phyloP scores from a whole-genome alignment of 2,797 vertebrate genomes.

The Tapera naevia region DNA sequence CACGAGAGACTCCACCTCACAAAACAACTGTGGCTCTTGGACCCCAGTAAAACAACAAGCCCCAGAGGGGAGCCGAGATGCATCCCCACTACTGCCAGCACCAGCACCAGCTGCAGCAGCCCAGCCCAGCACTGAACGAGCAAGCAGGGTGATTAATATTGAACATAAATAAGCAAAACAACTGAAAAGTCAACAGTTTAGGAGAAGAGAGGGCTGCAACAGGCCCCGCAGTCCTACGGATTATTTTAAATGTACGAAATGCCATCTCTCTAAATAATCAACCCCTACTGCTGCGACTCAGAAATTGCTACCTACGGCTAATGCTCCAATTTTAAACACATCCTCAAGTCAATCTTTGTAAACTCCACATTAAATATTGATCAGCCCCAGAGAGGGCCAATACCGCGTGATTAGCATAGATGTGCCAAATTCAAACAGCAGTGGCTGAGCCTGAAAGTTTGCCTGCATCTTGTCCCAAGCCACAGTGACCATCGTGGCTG shows the following conservation, averaged over 20 bases:
- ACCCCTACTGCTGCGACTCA: slow-evolving; percentile 64
- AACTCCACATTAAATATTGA: slow-evolving; percentile 89
- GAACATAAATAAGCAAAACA: slow-evolving; percentile 17
- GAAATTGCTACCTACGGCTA: slow-evolving; percentile 82
- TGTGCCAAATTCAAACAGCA: slow-evolving; percentile 21
- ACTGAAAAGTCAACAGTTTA: slow-evolving; percentile 14
- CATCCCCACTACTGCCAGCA: fast-evolving
- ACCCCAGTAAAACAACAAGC: fast-evolving
- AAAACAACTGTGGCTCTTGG: fast-evolving
- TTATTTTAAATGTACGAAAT: slow-evolving; percentile 23
- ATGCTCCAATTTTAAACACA: slow-evolving; percentile 78
- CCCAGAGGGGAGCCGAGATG: neutral
- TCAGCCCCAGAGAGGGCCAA: slow-evolving; percentile 79
- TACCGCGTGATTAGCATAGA: slow-evolving; percentile 50
- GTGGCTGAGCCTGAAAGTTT: neutral
- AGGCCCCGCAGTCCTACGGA: neutral
- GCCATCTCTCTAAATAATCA: slow-evolving; percentile 50
- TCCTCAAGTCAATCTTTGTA: slow-evolving; percentile 84
- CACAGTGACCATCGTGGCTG: neutral
- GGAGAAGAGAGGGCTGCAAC: neutral
- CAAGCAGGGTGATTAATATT: neutral
- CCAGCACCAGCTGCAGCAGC: fast-evolving
- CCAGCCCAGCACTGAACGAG: fast-evolving
- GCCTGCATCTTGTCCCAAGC: slow-evolving; percentile 4
- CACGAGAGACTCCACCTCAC: fast-evolving